Evolutionary conservation across 2,888 invertebrate species (phyloP).

Genomic region (Scrobipalpa atriplicella): DNA sequence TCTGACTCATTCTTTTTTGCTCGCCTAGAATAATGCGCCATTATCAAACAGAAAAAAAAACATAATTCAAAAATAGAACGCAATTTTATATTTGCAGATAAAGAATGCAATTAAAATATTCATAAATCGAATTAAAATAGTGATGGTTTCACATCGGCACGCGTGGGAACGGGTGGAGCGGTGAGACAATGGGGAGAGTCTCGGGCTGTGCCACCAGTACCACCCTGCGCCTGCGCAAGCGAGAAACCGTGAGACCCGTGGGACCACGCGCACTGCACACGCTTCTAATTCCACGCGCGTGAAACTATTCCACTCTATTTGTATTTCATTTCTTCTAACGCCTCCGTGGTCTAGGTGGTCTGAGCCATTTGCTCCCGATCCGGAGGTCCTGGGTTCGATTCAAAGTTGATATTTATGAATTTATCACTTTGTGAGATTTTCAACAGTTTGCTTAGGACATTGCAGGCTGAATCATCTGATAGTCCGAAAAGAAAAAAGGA

Average conservation of each 20-base stretch:
- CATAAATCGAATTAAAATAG: slow-evolving; percentile 58
- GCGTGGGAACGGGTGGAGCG: slow-evolving; percentile 56
- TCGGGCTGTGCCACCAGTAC: slow-evolving; percentile 37
- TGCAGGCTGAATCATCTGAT: background rate
- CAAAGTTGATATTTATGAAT: too few species aligned
- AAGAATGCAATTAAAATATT: slow-evolving; percentile 48
- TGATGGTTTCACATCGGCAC: slow-evolving; percentile 43
- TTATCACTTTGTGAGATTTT: too few species aligned
- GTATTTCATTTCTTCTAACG: slow-evolving; percentile 32
- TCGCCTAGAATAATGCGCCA: slow-evolving; percentile 12
- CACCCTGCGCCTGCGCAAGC: slow-evolving; percentile 43
- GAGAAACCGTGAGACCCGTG: slow-evolving; percentile 67
- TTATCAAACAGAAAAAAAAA: slow-evolving; percentile 9
- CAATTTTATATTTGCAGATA: slow-evolving; percentile 15
- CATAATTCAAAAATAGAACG: slow-evolving; percentile 12
- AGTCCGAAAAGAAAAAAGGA: too few species aligned
- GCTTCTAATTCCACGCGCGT: slow-evolving; percentile 44
- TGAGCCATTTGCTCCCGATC: too few species aligned
- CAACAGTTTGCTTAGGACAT: slow-evolving; percentile 19
- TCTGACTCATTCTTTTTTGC: slow-evolving; percentile 21
- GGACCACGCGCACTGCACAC: slow-evolving; percentile 32
- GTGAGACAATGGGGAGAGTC: slow-evolving; percentile 64
- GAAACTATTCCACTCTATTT: slow-evolving; percentile 40
- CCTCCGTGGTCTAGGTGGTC: too few species aligned
- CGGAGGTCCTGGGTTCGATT: too few species aligned